A percentile compares a stretch with the other conserved stretches of the same genome.
Conservation (phyloP, 30 jellyfish, hydroid and myxozoan genomes). For the Chrysaora quinquecirrha region DNA sequence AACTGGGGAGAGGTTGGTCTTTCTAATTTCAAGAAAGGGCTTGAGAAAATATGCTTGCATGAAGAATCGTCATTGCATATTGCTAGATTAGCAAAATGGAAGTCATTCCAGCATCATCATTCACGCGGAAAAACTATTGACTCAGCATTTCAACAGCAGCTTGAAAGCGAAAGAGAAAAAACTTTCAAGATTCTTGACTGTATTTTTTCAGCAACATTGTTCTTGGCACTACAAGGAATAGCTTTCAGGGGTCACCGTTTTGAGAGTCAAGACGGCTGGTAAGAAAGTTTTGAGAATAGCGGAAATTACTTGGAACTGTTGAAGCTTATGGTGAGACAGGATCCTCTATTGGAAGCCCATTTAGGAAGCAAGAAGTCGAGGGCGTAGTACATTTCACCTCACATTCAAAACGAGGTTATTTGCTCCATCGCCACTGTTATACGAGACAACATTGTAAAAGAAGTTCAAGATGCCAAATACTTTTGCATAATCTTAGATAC, state of each 20-base stretch:
- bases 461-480: constrained; percentile 19
- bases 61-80: constrained; percentile 3
- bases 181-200: constrained; percentile 31
- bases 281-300: constrained; percentile 28
- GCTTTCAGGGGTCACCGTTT: constrained; percentile 57
- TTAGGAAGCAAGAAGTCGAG: constrained; percentile 61
- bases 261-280: constrained; percentile 53
- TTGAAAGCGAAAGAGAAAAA: constrained; percentile 34
- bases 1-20: constrained; percentile 36
- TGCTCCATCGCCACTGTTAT: constrained; percentile 60
- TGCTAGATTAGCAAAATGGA: constrained; percentile 26
- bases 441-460: constrained; percentile 17
- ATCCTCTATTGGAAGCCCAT: constrained; percentile 57
- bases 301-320: constrained; percentile 65
- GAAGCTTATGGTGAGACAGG: constrained; percentile 49
- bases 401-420: constrained; percentile 51
- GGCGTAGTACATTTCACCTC: constrained; percentile 62
- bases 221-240: constrained; percentile 58
- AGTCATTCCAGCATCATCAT: constrained; percentile 33
- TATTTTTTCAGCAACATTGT: constrained; percentile 49
- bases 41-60: constrained; percentile 16
- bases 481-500: constrained; percentile 60
- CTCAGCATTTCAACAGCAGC: constrained; percentile 24
- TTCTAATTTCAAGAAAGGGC: constrained; percentile 19
- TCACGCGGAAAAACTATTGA: constrained; percentile 29